Evolutionary conservation across 2,888 invertebrate genomes (phyloP).

Genomic region (Molorchus minor): DNA sequence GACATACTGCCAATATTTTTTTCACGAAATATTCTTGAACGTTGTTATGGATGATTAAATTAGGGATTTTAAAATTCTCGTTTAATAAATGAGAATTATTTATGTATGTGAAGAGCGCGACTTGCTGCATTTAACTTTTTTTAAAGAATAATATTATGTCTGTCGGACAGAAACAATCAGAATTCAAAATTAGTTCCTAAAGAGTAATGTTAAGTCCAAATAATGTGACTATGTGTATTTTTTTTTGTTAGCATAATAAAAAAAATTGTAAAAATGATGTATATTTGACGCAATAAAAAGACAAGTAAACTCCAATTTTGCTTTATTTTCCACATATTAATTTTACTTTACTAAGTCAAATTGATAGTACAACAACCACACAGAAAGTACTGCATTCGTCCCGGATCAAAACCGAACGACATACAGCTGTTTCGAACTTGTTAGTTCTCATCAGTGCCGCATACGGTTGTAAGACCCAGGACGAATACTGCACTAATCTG

Average conservation of each 20-base stretch:
- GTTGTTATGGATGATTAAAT: conserved; percentile 19
- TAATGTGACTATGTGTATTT: conserved; percentile 13
- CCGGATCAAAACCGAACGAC: too few relatives aligned
- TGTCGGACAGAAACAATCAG: conserved; percentile 20
- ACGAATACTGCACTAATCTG: too few relatives aligned
- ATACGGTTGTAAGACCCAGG: too few relatives aligned
- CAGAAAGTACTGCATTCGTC: too few relatives aligned
- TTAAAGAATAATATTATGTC: too few relatives aligned
- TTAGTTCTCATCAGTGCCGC: too few relatives aligned
- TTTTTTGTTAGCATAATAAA: conserved; percentile 11
- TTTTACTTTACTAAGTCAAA: too few relatives aligned
- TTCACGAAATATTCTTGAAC: conserved; percentile 20
- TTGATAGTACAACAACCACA: too few relatives aligned
- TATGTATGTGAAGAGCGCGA: conserved; percentile 23
- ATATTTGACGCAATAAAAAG: conserved; percentile 25
- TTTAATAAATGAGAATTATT: conserved; percentile 17
- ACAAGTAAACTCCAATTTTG: conserved; percentile 7
- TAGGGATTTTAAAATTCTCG: conserved; percentile 28
- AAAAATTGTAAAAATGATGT: conserved; percentile 19
- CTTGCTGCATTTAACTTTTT: conserved; percentile 24
- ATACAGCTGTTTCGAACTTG: too few relatives aligned
- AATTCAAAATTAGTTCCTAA: conserved; percentile 27
- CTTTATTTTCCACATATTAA: neutral
- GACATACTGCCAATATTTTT: conserved; percentile 28
- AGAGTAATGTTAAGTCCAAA: conserved; percentile 16